phyloP scores from a whole-genome alignment of 2,797 vertebrate species.

The Petrocephalus sullivani region DNA sequence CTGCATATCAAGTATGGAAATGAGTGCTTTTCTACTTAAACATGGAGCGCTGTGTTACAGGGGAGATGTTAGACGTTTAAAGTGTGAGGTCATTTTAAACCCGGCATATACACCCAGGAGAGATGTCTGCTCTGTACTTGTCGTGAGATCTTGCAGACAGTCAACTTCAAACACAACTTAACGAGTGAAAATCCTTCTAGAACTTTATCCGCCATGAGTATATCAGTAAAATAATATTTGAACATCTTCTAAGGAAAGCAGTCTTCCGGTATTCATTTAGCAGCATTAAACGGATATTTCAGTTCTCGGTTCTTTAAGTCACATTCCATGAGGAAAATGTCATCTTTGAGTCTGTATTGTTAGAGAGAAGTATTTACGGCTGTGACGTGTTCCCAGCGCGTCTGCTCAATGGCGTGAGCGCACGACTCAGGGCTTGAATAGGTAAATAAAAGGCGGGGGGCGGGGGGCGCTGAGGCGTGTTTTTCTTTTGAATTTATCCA shows the following conservation, averaged over 20 bases:
- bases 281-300: not conserved
- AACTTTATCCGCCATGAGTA: not conserved
- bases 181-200: not conserved
- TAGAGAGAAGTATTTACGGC: not conserved
- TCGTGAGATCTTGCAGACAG: not conserved
- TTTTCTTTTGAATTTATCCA: not conserved
- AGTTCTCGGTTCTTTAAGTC: not conserved
- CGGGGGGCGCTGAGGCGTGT: not conserved
- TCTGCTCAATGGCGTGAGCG: too few relatives aligned
- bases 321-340: not conserved
- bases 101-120: not conserved
- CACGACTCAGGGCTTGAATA: not conserved
- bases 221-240: not conserved
- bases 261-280: not conserved
- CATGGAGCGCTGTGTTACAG: not conserved
- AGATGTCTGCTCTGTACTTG: not conserved
- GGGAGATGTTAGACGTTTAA: conserved; percentile 5
- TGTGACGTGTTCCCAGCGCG: not conserved
- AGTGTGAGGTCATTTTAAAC: conserved; percentile 5
- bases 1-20: not conserved
- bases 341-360: conserved; percentile 1
- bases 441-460: not conserved
- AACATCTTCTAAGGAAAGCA: not conserved
- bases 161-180: conserved; percentile 11
- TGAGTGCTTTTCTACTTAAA: not conserved